Evolutionary conservation across 2,888 invertebrate genomes (phyloP).

Genomic region (Nephrotoma guestfalica): DNA sequence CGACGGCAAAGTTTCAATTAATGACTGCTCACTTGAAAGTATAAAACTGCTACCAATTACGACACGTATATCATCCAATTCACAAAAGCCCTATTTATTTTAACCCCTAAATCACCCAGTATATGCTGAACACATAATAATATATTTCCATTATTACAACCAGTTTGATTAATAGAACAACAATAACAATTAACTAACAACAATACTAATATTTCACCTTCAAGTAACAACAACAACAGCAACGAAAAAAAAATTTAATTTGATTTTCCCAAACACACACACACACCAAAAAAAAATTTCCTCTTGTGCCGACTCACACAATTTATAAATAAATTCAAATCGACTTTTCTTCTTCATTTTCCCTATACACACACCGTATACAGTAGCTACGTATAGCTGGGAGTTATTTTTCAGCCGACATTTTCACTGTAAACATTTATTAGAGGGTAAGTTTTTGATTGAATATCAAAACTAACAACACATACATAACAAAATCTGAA

Average conservation of each 20-base stretch:
- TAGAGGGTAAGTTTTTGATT: neutral
- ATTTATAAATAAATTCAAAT: neutral
- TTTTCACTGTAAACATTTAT: neutral
- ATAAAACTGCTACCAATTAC: neutral
- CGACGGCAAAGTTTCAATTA: neutral
- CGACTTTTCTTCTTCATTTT: neutral
- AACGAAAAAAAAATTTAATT: neutral
- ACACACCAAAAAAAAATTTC: neutral
- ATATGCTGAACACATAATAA: neutral
- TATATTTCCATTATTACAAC: neutral
- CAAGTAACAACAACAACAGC: neutral
- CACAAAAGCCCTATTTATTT: neutral
- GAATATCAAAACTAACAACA: neutral
- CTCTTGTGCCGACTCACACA: neutral
- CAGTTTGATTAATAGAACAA: neutral
- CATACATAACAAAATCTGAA: neutral
- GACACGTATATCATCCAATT: neutral
- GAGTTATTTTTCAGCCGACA: neutral
- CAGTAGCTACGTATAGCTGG: neutral
- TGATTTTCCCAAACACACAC: neutral
- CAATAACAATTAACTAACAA: neutral
- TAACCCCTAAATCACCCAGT: neutral
- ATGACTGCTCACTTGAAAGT: neutral
- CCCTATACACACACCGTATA: neutral
- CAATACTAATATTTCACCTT: neutral